A percentile compares a stretch with the other conserved stretches of the same genome.
Evolutionary conservation across 2,797 vertebrate species (phyloP).

Genomic region (Haliaeetus albicilla): DNA sequence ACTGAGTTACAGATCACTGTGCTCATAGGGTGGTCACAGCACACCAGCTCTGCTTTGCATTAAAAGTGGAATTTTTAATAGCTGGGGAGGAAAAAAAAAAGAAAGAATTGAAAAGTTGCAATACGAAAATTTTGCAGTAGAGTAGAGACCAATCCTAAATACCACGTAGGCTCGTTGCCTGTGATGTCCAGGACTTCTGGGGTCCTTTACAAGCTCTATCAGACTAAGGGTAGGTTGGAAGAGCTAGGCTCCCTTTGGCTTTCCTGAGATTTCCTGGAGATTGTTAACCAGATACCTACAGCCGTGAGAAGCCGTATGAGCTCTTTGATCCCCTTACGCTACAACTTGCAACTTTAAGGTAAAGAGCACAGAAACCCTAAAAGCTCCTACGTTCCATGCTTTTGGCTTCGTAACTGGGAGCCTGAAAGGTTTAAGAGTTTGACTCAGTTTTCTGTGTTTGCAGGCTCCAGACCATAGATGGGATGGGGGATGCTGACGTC

Average conservation of each 20-base stretch:
- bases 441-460: neutral
- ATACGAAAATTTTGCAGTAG: neutral
- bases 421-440: neutral
- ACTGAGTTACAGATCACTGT: neutral
- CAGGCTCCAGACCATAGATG: neutral
- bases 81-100: neutral
- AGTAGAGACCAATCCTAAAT: neutral
- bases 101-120: neutral
- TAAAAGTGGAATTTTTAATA: slow-evolving; percentile 50
- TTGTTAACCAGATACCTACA: neutral
- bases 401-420: neutral
- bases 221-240: neutral
- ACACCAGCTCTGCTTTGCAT: slow-evolving; percentile 13
- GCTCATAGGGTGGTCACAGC: slow-evolving; percentile 4
- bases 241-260: neutral
- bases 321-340: neutral
- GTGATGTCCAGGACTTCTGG: neutral
- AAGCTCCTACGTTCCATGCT: neutral
- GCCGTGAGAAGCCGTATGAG: accelerated
- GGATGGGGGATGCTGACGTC: neutral
- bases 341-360: neutral
- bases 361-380: neutral
- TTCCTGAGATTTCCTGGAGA: neutral
- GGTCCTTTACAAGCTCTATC: neutral
- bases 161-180: accelerated